Evolutionary conservation across 2,888 invertebrate species (phyloP), one percentile per base, ranked within the genome.

Genomic region (Eupithecia abbreviata): DNA sequence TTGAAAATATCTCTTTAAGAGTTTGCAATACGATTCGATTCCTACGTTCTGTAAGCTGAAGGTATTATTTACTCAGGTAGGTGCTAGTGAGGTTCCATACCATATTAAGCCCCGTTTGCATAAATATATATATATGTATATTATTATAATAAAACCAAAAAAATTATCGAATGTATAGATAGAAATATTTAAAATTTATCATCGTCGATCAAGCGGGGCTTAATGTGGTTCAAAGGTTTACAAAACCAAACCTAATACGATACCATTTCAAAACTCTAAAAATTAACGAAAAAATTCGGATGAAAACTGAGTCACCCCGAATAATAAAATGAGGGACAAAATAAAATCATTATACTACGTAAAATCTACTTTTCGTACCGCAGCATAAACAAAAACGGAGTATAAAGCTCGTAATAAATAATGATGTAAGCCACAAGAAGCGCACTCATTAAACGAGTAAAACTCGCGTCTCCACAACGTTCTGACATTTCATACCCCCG

Each of bases 401-500:
- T 42, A 42, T 55, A 47, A 47, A 68, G 45, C 67, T 45, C 12
- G 47, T 69, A 69, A 69, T 69, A 69, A 69, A 69, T 69, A 69
- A 69, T 69, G 69, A 69, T 30, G 69, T 69, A 69, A 49, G 65
- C 65, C 72, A 45, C 67, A 62, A 72, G 58, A 73, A 62, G 72
- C 43, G n/a, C 69, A 62, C 72, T 72, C 72, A 76, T 72, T 76
- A 76, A 58, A 30, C 47, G 49, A 68, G 62, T 43, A 72, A 69
- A 73, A 70, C 73, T 73, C 41, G 45, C 41, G 49, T 73, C 68
- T 12, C 41, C 58, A 65, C 74, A 67, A 15, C 42, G 71, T 30
- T 68, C 69, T 76, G 76, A 78, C 72, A 78, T 78, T 72, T 73
- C 71, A 77, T 79, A 77, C 76, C 45, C 41, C 43, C 66, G 73